Conservation (phyloP, 2,797 vertebrate species). For the Silurus aristotelis region DNA sequence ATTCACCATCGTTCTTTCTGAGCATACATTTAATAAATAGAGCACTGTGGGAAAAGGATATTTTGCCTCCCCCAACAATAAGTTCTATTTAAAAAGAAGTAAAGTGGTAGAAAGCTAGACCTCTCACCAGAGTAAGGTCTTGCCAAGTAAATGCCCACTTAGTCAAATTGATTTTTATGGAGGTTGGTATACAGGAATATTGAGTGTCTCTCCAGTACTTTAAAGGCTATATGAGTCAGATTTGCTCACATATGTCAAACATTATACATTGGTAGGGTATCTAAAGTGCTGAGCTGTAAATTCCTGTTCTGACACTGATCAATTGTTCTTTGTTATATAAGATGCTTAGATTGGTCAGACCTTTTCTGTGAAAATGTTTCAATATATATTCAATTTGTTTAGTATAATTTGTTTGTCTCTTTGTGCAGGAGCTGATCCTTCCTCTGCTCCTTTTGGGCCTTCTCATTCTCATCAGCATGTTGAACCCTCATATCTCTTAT, state of each 20-base stretch:
- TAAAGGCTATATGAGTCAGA: not conserved
- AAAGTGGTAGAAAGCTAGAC: slow-evolving; percentile 14
- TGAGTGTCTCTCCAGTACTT: slow-evolving; percentile 21
- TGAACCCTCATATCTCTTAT: slow-evolving; percentile 78
- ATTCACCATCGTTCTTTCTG: not conserved
- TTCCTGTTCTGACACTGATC: not conserved
- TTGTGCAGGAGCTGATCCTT: slow-evolving; percentile 73
- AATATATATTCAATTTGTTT: not conserved
- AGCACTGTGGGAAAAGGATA: not conserved
- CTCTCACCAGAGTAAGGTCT: slow-evolving; percentile 31
- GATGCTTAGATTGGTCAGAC: not conserved
- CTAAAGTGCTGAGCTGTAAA: not conserved
- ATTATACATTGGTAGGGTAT: not conserved
- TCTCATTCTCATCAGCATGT: slow-evolving; percentile 75
- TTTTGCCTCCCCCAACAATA: not conserved
- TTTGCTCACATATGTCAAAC: not conserved
- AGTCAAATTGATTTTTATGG: slow-evolving; percentile 45
- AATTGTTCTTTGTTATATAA: not conserved
- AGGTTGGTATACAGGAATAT: slow-evolving; percentile 29
- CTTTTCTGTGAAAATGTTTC: not conserved
- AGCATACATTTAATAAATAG: slow-evolving; percentile 5
- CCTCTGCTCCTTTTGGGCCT: slow-evolving; percentile 76
- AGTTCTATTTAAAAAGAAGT: slow-evolving; percentile 4
- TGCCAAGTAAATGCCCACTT: slow-evolving; percentile 23
- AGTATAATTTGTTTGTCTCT: not conserved